These are phyloP conservation scores for Flexamia atlantica DNA, from an alignment of 2,888 invertebrate genomes.

Conservation along the genomic window DNA sequence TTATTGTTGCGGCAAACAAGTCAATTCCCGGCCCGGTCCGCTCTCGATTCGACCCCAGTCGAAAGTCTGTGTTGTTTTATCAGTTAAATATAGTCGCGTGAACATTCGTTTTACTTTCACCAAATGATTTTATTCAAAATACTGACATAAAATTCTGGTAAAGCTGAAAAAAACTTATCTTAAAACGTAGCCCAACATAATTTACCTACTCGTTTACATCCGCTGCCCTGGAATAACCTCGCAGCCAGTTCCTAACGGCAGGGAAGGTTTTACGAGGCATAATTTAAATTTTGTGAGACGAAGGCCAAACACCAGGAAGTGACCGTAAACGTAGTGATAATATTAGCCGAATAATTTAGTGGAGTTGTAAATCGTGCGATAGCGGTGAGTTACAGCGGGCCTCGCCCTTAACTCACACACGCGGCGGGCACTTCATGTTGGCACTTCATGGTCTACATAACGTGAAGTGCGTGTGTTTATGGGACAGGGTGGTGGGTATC, in stretches of 20 bases:
- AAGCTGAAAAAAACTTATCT: too few species aligned
- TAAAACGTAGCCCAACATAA: too few species aligned
- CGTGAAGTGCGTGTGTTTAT: background rate
- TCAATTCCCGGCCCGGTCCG: slow-evolving; percentile 1
- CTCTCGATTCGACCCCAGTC: background rate
- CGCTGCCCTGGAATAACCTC: too few species aligned
- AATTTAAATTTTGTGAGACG: slow-evolving; percentile 16
- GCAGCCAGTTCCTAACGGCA: background rate
- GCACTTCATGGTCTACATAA: background rate
- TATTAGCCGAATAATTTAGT: slow-evolving; percentile 60
- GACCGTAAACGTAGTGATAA: slow-evolving; percentile 58
- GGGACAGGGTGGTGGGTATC: too few species aligned
- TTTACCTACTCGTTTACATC: too few species aligned
- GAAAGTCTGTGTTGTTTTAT: too few species aligned
- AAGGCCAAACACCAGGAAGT: slow-evolving; percentile 30
- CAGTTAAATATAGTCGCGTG: too few species aligned
- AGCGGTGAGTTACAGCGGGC: slow-evolving; percentile 37
- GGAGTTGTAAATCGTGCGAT: slow-evolving; percentile 58
- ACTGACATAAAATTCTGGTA: too few species aligned
- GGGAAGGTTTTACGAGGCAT: background rate
- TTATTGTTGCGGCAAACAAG: slow-evolving; percentile 50
- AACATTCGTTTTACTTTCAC: too few species aligned
- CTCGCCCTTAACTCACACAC: slow-evolving; percentile 21
- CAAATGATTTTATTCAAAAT: too few species aligned
- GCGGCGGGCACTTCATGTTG: background rate